A percentile compares a stretch with the other conserved stretches of the same genome.
phyloP scores from a whole-genome alignment of 2,113 vertebrate genomes.

The Brachyhypopomus occidentalis region DNA sequence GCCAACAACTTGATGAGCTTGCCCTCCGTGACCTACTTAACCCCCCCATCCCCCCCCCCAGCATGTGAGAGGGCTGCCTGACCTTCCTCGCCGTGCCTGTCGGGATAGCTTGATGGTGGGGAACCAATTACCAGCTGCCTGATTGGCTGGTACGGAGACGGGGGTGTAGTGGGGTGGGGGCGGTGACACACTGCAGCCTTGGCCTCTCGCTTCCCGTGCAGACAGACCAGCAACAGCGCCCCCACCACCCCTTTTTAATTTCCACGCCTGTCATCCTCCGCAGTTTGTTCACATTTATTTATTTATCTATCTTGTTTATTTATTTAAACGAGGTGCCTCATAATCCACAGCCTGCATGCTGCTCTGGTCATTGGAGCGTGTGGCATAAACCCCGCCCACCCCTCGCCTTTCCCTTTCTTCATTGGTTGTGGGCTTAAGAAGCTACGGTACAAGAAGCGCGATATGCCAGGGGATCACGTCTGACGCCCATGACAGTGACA shows the following conservation, averaged over 20 bases:
- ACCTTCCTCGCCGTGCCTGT: slow-evolving; percentile 53
- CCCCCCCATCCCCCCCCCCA: not conserved
- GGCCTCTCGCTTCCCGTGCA: slow-evolving; percentile 59
- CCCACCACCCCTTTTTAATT: slow-evolving; percentile 67
- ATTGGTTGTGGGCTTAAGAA: slow-evolving; percentile 26
- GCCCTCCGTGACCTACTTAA: not conserved
- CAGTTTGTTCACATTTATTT: slow-evolving; percentile 33
- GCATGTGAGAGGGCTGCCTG: not conserved
- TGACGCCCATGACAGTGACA: slow-evolving; percentile 46
- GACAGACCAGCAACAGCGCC: slow-evolving; percentile 63
- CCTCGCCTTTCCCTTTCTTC: not conserved
- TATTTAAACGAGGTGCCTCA: slow-evolving; percentile 48
- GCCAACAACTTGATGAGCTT: slow-evolving; percentile 48
- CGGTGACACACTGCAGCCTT: slow-evolving; percentile 38
- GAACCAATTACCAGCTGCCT: slow-evolving; percentile 68
- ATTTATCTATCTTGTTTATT: slow-evolving; percentile 50
- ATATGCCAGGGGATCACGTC: slow-evolving; percentile 34
- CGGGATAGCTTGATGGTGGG: slow-evolving; percentile 67
- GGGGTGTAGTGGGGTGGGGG: not conserved
- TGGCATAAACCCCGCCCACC: not conserved
- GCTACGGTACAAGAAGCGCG: slow-evolving; percentile 20
- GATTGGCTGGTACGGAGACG: not conserved
- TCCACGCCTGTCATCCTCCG: slow-evolving; percentile 65
- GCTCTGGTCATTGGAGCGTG: not conserved
- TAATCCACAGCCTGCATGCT: slow-evolving; percentile 11